Percentiles rank a stretch among this genome's conserved stretches.
These are phyloP conservation scores for Chrysopilus asiliformis DNA, from an alignment of 2,888 invertebrate genomes.

Conservation along the genomic window DNA sequence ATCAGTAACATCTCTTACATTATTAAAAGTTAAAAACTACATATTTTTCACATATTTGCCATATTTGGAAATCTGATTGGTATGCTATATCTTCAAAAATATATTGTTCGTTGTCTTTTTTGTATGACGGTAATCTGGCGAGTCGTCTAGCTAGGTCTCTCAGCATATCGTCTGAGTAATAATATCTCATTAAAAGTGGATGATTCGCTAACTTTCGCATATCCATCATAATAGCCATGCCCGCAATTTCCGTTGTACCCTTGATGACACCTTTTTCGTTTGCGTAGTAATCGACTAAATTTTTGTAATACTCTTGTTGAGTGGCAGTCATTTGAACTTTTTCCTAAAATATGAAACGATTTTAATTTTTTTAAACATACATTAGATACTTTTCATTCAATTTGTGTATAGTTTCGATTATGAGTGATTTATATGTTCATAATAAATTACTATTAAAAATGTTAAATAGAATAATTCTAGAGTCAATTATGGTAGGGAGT, in stretches of 20 bases:
- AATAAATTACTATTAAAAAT: too few relatives aligned
- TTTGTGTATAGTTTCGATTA: conserved; percentile 22
- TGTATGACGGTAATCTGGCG: conserved; percentile 52
- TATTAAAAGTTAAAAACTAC: conserved; percentile 17
- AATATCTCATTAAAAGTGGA: conserved; percentile 65
- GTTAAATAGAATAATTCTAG: too few relatives aligned
- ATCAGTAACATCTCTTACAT: conserved; percentile 3
- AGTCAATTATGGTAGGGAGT: too few relatives aligned
- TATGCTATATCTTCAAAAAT: conserved; percentile 77
- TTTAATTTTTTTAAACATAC: not conserved
- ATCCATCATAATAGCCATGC: conserved; percentile 80
- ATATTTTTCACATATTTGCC: conserved; percentile 57
- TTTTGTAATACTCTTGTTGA: conserved; percentile 63
- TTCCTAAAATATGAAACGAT: conserved; percentile 20
- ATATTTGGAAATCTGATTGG: conserved; percentile 87
- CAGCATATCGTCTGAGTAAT: conserved; percentile 51
- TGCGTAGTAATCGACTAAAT: conserved; percentile 54
- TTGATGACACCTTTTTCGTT: conserved; percentile 45
- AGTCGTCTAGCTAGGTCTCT: conserved; percentile 55
- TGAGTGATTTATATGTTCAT: too few relatives aligned
- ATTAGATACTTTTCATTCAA: not conserved
- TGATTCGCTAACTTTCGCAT: conserved; percentile 90
- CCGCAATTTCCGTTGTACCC: conserved; percentile 45
- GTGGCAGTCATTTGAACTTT: conserved; percentile 52
- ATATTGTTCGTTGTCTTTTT: conserved; percentile 62